Evolutionary conservation across 2,797 vertebrate species (phyloP).

Genomic region (Oophaga sylvatica): DNA sequence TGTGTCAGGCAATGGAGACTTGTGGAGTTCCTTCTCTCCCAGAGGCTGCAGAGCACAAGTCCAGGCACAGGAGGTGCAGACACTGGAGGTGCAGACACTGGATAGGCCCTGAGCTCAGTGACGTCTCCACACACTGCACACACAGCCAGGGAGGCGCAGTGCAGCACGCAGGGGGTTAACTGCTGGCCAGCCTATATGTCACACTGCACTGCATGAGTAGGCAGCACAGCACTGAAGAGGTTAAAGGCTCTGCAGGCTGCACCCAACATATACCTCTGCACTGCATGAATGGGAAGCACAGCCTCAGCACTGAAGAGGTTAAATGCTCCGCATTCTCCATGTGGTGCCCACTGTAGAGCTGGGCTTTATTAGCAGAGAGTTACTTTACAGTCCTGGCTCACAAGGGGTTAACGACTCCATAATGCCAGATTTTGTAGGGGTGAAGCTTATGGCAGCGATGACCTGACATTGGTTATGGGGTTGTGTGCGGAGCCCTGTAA

Average conservation of each 20-base stretch:
- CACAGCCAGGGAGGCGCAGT: conserved; percentile 9
- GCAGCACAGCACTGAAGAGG: background rate
- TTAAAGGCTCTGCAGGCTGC: background rate
- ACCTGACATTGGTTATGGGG: no score
- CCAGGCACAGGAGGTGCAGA: conserved; percentile 59
- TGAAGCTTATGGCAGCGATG: no score
- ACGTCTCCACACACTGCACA: conserved; percentile 37
- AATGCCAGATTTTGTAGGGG: no score
- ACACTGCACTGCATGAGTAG: background rate
- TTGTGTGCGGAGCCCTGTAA: no score
- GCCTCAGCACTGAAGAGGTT: background rate
- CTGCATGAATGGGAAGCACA: background rate
- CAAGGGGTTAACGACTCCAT: background rate
- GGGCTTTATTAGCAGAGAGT: background rate
- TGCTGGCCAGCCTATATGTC: background rate
- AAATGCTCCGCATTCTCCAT: background rate
- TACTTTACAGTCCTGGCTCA: background rate
- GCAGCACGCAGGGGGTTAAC: conserved; percentile 27
- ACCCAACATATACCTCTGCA: background rate
- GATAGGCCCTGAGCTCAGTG: conserved; percentile 56
- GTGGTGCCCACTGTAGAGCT: background rate
- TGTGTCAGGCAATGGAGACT: conserved; percentile 23
- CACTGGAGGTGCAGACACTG: conserved; percentile 66
- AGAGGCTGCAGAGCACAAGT: conserved; percentile 62
- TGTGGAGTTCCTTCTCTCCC: conserved; percentile 61